phyloP scores from a whole-genome alignment of 2,888 invertebrate genomes.

The Neuroscelio doddi region DNA sequence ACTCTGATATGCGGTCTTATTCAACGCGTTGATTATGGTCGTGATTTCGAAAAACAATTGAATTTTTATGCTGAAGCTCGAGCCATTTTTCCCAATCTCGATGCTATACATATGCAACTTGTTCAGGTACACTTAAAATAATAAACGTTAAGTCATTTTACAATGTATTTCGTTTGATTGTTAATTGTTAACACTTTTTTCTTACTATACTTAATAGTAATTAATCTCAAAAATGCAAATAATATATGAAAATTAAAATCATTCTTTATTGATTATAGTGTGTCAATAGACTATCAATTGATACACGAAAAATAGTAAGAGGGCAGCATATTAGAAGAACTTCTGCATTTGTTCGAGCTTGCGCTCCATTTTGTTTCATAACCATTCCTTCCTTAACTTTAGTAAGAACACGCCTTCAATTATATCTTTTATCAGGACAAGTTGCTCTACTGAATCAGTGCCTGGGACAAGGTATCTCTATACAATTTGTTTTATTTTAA shows the following conservation, averaged over 20 bases:
- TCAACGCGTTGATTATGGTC: constrained; percentile 85
- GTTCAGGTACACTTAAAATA: constrained; percentile 92
- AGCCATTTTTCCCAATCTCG: constrained; percentile 91
- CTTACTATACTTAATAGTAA: too few relatives aligned
- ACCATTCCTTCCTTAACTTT: constrained; percentile 96
- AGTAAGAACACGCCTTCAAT: constrained; percentile 83
- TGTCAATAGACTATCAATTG: constrained; percentile 86
- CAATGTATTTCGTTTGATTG: neutral
- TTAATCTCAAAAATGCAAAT: too few relatives aligned
- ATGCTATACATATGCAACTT: constrained; percentile 87
- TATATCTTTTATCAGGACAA: constrained; percentile 91
- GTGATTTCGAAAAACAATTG: constrained; percentile 92
- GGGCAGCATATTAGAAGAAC: constrained; percentile 86
- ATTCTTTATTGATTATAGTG: constrained; percentile 74
- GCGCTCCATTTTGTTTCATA: constrained; percentile 95
- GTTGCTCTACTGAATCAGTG: constrained; percentile 92
- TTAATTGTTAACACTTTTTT: neutral
- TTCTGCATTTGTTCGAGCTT: constrained; percentile 91
- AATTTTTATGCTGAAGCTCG: constrained; percentile 95
- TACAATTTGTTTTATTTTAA: neutral
- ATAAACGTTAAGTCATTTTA: too few relatives aligned
- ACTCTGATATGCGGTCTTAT: constrained; percentile 87
- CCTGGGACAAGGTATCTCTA: constrained; percentile 86
- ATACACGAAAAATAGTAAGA: constrained; percentile 79
- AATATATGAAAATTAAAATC: too few relatives aligned